Evolutionary conservation across 2,888 invertebrate genomes (phyloP).

Genomic region (Apamea epomidion): DNA sequence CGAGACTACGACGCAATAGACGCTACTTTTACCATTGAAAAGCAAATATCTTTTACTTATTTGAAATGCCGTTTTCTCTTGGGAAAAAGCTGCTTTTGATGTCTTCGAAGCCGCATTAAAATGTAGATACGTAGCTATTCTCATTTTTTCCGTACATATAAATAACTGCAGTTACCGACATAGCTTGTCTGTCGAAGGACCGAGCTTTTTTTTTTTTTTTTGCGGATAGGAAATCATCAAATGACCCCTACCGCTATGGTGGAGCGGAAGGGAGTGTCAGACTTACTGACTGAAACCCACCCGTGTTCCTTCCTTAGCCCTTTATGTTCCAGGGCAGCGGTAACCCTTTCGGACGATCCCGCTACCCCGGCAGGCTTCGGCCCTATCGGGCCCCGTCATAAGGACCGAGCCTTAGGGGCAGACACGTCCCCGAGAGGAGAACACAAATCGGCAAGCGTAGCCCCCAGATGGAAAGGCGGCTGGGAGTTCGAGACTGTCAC

Average conservation of each 20-base stretch:
- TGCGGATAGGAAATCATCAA: no score
- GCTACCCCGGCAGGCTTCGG: no score
- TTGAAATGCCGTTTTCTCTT: conserved; percentile 3
- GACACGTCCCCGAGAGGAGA: background rate
- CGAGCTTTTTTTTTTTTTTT: no score
- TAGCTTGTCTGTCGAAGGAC: background rate
- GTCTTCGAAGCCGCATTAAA: background rate
- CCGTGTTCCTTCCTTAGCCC: no score
- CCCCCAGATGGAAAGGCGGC: background rate
- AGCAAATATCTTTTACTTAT: conserved; percentile 8
- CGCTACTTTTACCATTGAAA: conserved; percentile 38
- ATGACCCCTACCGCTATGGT: no score
- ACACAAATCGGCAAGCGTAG: background rate
- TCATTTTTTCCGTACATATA: background rate
- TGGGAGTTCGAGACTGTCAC: background rate
- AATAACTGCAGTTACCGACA: background rate
- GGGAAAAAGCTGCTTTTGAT: background rate
- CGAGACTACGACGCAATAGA: conserved; percentile 22
- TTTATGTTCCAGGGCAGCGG: no score
- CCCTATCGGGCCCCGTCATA: no score
- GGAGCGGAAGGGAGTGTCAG: no score
- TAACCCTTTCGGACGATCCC: no score
- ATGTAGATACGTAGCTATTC: background rate
- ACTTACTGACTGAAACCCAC: no score
- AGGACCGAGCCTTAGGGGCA: background rate